Conservation (phyloP, 2,888 invertebrate species). For the Rhagonycha fulva region DNA sequence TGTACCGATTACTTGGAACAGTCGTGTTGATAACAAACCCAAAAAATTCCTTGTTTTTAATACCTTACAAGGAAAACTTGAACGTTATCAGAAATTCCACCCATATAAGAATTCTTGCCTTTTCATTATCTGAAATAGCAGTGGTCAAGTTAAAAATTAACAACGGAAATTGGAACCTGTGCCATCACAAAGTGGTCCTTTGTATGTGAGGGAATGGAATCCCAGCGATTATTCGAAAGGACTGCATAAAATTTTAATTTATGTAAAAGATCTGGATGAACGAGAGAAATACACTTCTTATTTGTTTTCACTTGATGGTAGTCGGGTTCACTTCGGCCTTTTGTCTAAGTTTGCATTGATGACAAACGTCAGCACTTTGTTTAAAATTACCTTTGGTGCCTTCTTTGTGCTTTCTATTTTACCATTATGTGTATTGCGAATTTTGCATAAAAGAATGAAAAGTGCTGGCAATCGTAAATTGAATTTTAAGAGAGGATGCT, state of each 20-base stretch:
- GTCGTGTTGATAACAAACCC: constrained; percentile 86
- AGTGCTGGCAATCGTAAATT: constrained; percentile 56
- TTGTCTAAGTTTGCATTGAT: constrained; percentile 75
- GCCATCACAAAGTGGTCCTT: constrained; percentile 65
- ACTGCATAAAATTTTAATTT: constrained; percentile 68
- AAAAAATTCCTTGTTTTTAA: constrained; percentile 77
- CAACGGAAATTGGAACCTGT: constrained; percentile 65
- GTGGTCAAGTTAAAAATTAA: constrained; percentile 72
- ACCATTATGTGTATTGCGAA: constrained; percentile 67
- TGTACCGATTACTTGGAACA: constrained; percentile 80
- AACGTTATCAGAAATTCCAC: constrained; percentile 70
- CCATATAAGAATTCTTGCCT: constrained; percentile 79
- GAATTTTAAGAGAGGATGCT: constrained; percentile 50
- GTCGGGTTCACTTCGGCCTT: constrained; percentile 66
- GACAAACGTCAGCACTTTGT: constrained; percentile 73
- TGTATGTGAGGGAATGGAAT: constrained; percentile 76
- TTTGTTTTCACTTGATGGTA: constrained; percentile 79
- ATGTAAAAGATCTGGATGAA: constrained; percentile 62
- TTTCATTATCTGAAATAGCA: constrained; percentile 69
- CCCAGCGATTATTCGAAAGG: constrained; percentile 68
- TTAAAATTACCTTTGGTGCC: constrained; percentile 70
- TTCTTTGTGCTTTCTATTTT: constrained; percentile 65
- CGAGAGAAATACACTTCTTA: constrained; percentile 64
- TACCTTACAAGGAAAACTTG: constrained; percentile 76
- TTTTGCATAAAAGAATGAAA: constrained; percentile 62